Conservation (phyloP, 2,113 vertebrate species). For the Jacana jacana region DNA sequence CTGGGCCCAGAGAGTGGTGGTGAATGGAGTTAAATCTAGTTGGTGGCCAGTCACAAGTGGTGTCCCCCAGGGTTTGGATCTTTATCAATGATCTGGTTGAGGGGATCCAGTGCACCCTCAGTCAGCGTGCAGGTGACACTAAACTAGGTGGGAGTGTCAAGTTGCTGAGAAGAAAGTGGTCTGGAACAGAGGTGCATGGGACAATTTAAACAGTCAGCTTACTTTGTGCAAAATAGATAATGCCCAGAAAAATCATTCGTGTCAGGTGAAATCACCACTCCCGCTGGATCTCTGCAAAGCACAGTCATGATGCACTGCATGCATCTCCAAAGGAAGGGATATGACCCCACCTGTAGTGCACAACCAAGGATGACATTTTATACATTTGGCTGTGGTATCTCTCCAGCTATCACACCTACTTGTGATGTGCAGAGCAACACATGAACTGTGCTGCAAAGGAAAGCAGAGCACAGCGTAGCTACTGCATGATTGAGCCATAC, state of each 20-base stretch:
- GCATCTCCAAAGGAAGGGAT: neutral
- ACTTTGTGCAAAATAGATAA: neutral
- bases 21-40: too few relatives aligned
- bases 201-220: neutral
- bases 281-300: neutral
- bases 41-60: too few relatives aligned
- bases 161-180: neutral
- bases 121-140: too few relatives aligned
- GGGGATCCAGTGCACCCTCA: too few relatives aligned
- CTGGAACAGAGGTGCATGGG: neutral
- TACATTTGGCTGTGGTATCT: neutral
- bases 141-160: neutral
- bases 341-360: rapidly evolving
- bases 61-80: too few relatives aligned
- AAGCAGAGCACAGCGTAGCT: neutral
- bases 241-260: neutral
- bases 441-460: neutral
- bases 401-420: rapidly evolving
- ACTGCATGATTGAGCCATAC: neutral
- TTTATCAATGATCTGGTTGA: too few relatives aligned
- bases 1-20: too few relatives aligned
- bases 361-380: neutral
- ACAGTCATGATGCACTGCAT: neutral
- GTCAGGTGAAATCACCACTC: neutral
- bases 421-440: rapidly evolving